These are phyloP conservation scores for Lomographa bimaculata DNA, from an alignment of 2,888 invertebrate species.

Conservation along the genomic window DNA sequence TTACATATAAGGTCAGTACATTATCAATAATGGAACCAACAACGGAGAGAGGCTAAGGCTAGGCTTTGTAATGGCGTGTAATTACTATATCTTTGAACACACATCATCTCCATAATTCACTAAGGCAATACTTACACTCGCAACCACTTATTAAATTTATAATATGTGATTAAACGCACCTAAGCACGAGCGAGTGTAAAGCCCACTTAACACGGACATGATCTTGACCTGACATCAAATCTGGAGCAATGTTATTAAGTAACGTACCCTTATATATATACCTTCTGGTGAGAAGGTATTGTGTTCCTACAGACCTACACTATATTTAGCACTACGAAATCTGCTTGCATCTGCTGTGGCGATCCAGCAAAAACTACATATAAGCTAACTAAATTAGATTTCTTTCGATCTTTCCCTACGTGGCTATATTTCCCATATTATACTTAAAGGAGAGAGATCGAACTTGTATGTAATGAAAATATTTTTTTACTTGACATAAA, in stretches of 20 bases:
- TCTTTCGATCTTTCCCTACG: too few species aligned
- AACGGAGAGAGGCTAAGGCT: slow-evolving; percentile 43
- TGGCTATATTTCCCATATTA: too few species aligned
- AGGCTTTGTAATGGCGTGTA: slow-evolving; percentile 40
- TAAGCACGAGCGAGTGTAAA: background rate
- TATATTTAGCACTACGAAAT: too few species aligned
- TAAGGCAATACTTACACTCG: slow-evolving; percentile 20
- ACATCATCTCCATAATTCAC: slow-evolving; percentile 43
- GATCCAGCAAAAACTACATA: too few species aligned
- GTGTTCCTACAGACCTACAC: slow-evolving; percentile 9
- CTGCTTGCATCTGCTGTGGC: too few species aligned
- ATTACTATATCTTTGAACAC: slow-evolving; percentile 34
- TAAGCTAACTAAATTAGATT: too few species aligned
- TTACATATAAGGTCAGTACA: slow-evolving; percentile 36
- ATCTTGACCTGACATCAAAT: slow-evolving; percentile 3
- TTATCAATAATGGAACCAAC: slow-evolving; percentile 34
- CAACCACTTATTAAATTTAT: slow-evolving; percentile 26
- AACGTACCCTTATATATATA: background rate
- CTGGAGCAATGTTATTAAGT: background rate
- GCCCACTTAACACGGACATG: slow-evolving; percentile 3
- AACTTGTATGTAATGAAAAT: too few species aligned
- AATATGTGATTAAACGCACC: background rate
- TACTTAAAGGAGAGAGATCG: too few species aligned
- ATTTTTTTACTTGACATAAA: too few species aligned
- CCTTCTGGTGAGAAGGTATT: background rate